Conservation (phyloP, 2,888 invertebrate genomes). For the Spisula subtruncata region DNA sequence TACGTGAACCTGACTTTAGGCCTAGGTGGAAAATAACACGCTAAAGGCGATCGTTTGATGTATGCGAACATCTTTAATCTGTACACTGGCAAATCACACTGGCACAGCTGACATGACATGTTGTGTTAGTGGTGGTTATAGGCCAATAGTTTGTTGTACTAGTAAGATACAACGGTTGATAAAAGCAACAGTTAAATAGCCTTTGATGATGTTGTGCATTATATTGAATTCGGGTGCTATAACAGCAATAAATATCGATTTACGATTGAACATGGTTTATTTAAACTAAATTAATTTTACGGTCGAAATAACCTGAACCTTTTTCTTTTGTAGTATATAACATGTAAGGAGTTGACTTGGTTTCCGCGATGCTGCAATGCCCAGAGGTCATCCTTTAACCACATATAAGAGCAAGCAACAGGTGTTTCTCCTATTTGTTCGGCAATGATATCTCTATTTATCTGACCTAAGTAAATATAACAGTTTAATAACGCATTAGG, state of each 20-base stretch:
- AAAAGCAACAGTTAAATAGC: neutral
- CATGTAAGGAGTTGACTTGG: neutral
- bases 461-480: slow-evolving; percentile 44
- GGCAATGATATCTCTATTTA: slow-evolving; percentile 19
- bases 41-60: slow-evolving; percentile 11
- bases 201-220: neutral
- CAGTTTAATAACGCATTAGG: slow-evolving; percentile 38
- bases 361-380: neutral
- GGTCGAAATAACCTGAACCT: neutral
- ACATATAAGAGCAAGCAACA: neutral
- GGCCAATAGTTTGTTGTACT: neutral
- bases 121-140: neutral
- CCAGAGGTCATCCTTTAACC: neutral
- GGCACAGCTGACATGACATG: neutral
- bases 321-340: neutral
- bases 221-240: neutral
- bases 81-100: slow-evolving; percentile 3
- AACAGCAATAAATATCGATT: neutral
- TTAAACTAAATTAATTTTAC: slow-evolving; percentile 2
- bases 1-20: slow-evolving; percentile 40
- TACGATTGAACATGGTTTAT: slow-evolving; percentile 5
- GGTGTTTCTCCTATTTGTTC: slow-evolving; percentile 15
- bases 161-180: neutral
- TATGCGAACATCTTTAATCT: neutral
- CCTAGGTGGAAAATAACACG: slow-evolving; percentile 46